Percentiles rank a stretch among this genome's conserved stretches.
Conservation (phyloP, 2,113 vertebrate genomes). For the Neolamprologus falcicula region DNA sequence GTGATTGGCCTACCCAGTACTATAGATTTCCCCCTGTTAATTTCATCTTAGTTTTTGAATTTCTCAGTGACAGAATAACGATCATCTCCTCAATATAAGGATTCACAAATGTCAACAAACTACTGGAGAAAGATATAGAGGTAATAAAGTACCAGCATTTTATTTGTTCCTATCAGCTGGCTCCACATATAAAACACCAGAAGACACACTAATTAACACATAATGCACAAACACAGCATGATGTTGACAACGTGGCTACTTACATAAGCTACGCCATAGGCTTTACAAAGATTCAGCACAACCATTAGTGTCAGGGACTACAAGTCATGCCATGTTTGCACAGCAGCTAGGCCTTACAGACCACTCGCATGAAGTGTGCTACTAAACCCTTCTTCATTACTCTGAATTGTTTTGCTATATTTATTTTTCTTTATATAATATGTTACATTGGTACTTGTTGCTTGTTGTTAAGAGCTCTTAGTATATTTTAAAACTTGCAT, state of each 20-base stretch:
- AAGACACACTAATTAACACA: background rate
- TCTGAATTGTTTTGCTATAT: background rate
- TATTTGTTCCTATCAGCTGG: rapidly evolving
- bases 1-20: background rate
- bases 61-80: background rate
- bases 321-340: background rate
- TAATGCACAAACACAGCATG: background rate
- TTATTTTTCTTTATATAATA: background rate
- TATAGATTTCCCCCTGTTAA: background rate
- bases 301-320: background rate
- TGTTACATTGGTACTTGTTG: background rate
- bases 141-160: background rate
- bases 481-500: background rate
- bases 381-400: background rate
- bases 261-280: background rate
- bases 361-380: background rate
- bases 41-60: background rate
- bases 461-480: background rate
- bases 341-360: background rate
- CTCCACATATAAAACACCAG: background rate
- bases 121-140: background rate
- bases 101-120: background rate
- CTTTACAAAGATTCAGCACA: background rate
- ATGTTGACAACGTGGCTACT: background rate
- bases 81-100: background rate